Evolutionary conservation across 2,888 invertebrate genomes (phyloP).

Genomic region (Aphodius granarius): DNA sequence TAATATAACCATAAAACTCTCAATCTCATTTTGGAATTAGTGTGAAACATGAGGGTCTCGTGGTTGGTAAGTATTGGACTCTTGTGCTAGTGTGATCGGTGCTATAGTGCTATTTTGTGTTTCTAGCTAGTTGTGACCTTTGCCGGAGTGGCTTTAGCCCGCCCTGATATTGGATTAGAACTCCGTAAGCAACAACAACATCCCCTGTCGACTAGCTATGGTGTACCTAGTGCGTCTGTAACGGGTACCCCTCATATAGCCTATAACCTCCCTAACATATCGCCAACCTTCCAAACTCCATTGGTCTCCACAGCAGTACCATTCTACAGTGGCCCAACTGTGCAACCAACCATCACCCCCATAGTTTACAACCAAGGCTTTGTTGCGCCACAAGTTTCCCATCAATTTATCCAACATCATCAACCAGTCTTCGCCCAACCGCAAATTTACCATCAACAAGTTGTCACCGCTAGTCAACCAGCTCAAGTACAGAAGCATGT

Average conservation of each 20-base stretch:
- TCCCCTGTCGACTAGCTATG: slow-evolving; percentile 54
- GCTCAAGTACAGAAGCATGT: slow-evolving; percentile 43
- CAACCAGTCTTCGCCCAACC: background rate
- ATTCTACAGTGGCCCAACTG: slow-evolving; percentile 18
- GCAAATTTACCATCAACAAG: slow-evolving; percentile 9
- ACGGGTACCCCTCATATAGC: slow-evolving; percentile 29
- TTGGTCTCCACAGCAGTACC: slow-evolving; percentile 22
- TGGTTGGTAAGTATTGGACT: slow-evolving; percentile 42
- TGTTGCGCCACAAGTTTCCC: slow-evolving; percentile 16
- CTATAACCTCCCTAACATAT: too few species aligned
- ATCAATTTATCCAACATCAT: slow-evolving; percentile 13
- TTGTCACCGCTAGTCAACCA: slow-evolving; percentile 6
- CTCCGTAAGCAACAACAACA: slow-evolving; percentile 50
- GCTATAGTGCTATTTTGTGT: slow-evolving; percentile 19
- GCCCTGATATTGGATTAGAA: slow-evolving; percentile 61
- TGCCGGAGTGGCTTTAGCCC: slow-evolving; percentile 59
- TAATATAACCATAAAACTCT: slow-evolving; percentile 33
- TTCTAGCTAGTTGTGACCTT: slow-evolving; percentile 44
- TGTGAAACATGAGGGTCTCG: slow-evolving; percentile 40
- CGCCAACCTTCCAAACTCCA: slow-evolving; percentile 23
- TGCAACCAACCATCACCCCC: background rate
- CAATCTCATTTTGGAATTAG: slow-evolving; percentile 26
- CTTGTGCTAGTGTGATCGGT: slow-evolving; percentile 1
- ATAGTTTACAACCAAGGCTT: slow-evolving; percentile 17
- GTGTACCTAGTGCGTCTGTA: slow-evolving; percentile 46